A percentile compares a stretch with the other conserved stretches of the same genome.
phyloP scores from a whole-genome alignment of 2,888 invertebrate genomes.

The Mythimna vitellina region DNA sequence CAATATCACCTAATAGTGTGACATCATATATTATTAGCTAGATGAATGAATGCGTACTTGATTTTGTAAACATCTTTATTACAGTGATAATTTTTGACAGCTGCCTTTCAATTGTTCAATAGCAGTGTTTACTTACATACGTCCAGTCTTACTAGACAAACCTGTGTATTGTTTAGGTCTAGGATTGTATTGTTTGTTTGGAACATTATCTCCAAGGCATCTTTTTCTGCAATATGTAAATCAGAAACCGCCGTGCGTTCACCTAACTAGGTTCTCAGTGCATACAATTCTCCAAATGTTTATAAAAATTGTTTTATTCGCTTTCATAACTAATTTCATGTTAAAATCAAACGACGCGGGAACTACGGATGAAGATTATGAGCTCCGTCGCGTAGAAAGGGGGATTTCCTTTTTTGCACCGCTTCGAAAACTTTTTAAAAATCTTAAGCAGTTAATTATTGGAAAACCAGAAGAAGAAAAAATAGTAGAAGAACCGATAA shows the following conservation, averaged over 20 bases:
- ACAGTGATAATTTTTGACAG: not conserved
- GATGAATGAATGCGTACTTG: not conserved
- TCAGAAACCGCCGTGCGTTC: slow-evolving; percentile 6
- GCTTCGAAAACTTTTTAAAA: slow-evolving; percentile 12
- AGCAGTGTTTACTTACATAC: slow-evolving; percentile 20
- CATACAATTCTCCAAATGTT: slow-evolving; percentile 42
- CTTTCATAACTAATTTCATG: slow-evolving; percentile 22
- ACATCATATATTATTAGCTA: slow-evolving; percentile 32
- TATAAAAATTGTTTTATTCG: slow-evolving; percentile 24
- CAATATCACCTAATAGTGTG: not conserved
- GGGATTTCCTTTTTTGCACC: not conserved
- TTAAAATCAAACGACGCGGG: slow-evolving; percentile 16
- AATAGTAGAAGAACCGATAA: slow-evolving; percentile 47
- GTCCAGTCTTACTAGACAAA: slow-evolving; percentile 7
- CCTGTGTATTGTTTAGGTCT: slow-evolving; percentile 24
- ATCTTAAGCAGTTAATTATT: slow-evolving; percentile 27
- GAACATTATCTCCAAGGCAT: not conserved
- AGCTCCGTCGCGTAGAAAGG: not conserved
- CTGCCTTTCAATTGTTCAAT: slow-evolving; percentile 32
- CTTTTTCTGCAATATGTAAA: not conserved
- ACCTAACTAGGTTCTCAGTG: slow-evolving; percentile 16
- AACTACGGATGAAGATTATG: not conserved
- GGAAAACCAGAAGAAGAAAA: not conserved
- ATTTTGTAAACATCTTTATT: slow-evolving; percentile 23
- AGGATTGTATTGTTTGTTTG: slow-evolving; percentile 35